Conservation (phyloP, 2,888 invertebrate species). For the Teleiodes luculella region DNA sequence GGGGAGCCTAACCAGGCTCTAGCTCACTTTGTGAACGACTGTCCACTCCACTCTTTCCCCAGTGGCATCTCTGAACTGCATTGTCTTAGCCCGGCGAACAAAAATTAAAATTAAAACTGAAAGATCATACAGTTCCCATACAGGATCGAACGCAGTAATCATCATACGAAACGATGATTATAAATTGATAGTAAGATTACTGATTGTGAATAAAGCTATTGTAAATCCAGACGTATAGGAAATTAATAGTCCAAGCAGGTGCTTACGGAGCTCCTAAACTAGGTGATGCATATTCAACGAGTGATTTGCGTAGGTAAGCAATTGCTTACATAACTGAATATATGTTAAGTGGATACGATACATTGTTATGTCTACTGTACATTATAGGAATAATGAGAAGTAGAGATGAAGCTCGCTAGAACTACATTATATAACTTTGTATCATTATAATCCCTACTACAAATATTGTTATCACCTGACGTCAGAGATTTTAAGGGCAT, state of each 20-base stretch:
- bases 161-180: neutral
- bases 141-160: too few species aligned
- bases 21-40: too few species aligned
- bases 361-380: constrained; percentile 5
- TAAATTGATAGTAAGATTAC: constrained; percentile 13
- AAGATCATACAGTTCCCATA: too few species aligned
- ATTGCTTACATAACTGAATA: constrained; percentile 66
- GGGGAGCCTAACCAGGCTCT: too few species aligned
- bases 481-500: too few species aligned
- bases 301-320: constrained; percentile 77
- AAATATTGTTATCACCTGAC: too few species aligned
- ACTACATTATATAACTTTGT: too few species aligned
- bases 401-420: neutral
- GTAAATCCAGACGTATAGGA: constrained; percentile 49
- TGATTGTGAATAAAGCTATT: constrained; percentile 27
- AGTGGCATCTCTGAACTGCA: too few species aligned
- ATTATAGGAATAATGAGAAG: neutral
- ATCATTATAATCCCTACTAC: too few species aligned
- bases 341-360: constrained; percentile 25
- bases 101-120: too few species aligned
- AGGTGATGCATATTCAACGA: constrained; percentile 76
- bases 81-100: too few species aligned
- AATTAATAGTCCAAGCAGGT: constrained; percentile 75
- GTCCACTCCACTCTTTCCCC: too few species aligned
- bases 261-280: constrained; percentile 73